phyloP scores from a whole-genome alignment of 2,888 invertebrate species.

The Macrostomum cliftonense region DNA sequence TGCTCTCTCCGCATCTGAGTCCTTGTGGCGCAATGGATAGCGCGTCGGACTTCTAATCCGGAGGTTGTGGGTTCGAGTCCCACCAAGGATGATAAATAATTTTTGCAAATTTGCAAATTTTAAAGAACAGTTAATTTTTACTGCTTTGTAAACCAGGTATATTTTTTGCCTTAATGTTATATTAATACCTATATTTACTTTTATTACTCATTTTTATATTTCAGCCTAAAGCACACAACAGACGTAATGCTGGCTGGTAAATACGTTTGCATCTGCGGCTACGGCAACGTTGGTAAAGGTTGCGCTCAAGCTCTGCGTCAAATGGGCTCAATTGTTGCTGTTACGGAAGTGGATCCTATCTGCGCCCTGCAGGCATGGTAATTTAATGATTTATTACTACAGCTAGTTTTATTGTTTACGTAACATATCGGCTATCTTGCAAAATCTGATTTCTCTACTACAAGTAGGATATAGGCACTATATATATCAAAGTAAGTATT shows the following conservation, averaged over 20 bases:
- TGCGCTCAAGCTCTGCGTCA: conserved; percentile 89
- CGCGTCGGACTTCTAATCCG: no score
- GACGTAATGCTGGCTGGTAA: conserved; percentile 96
- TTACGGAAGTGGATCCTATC: conserved; percentile 89
- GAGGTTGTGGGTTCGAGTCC: no score
- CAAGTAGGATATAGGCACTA: no score
- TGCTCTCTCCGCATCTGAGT: no score
- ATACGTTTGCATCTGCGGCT: conserved; percentile 82
- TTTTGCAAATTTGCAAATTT: no score
- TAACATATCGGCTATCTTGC: neutral
- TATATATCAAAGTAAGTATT: no score
- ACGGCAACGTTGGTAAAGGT: conserved; percentile 90
- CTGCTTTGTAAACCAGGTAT: no score
- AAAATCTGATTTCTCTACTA: no score
- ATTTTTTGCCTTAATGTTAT: conserved; percentile 19
- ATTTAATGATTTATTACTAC: conserved; percentile 13
- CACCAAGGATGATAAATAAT: no score
- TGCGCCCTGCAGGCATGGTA: conserved; percentile 83
- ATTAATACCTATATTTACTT: neutral
- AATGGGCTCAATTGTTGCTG: conserved; percentile 72
- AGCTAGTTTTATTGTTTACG: neutral
- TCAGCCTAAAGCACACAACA: conserved; percentile 62
- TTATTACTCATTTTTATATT: conserved; percentile 1
- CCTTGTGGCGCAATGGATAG: conserved; percentile 3
- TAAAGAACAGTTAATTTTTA: no score